Conservation (phyloP, 2,113 vertebrate species). For the Alectura lathami region DNA sequence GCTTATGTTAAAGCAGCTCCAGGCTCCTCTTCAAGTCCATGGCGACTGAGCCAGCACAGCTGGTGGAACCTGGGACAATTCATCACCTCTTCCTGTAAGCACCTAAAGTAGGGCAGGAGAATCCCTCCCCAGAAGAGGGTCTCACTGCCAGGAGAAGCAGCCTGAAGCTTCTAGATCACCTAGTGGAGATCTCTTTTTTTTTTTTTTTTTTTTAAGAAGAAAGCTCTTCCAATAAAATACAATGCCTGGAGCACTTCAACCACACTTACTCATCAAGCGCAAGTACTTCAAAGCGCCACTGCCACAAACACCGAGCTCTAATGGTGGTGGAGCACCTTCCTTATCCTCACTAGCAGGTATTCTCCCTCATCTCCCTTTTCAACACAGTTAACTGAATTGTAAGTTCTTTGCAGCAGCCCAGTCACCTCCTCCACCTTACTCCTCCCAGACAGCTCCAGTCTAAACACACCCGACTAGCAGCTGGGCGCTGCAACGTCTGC, state of each 20-base stretch:
- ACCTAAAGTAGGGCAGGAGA: not conserved
- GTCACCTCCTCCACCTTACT: not conserved
- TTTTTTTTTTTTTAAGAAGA: not conserved
- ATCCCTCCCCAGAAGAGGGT: not conserved
- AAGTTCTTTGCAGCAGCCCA: not conserved
- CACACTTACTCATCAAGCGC: not conserved
- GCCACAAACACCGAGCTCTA: not conserved
- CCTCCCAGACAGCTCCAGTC: not conserved
- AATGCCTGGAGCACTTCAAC: not conserved
- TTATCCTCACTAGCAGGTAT: not conserved
- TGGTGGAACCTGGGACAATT: not conserved
- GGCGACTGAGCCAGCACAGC: not conserved
- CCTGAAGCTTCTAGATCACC: not conserved
- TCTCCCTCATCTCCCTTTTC: not conserved
- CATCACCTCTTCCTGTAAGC: not conserved
- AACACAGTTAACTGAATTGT: not conserved
- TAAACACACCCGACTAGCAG: not conserved
- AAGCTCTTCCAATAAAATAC: not conserved
- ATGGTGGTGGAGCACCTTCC: not conserved
- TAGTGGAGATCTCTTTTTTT: not conserved
- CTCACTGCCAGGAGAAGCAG: not conserved
- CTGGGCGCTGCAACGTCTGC: not conserved
- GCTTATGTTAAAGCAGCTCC: not conserved
- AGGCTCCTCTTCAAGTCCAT: not conserved
- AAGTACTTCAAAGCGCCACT: not conserved